Evolutionary conservation across 2,113 vertebrate species (phyloP), one percentile per base, ranked within the genome.

Genomic region (Nycticryphes semicollaris): DNA sequence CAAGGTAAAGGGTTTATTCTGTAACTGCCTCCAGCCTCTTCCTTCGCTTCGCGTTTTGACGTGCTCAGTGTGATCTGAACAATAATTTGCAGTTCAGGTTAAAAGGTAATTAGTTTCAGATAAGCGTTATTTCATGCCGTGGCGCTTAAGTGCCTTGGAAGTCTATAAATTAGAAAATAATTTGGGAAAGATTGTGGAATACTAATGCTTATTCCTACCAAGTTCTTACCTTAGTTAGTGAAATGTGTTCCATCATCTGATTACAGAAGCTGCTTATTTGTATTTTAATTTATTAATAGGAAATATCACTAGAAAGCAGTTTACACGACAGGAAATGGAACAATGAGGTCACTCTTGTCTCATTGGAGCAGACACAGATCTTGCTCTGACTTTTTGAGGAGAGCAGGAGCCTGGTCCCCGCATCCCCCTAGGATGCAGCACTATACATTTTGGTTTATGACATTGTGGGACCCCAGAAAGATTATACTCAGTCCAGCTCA

Each of bases 1-100:
- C 93, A 99, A 99, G 99, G 99, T 99, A 89, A 78, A 47, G 54
- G 45, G 18, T 39, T 91, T 39, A 0, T 35, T 45, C 84, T 59
- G 41, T 18, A 7, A 31, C 24, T 10, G 39, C 84, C 62, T 47
- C 15, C 8, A 43, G 23, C 51, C 43, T 41, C 17, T 31, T 33
- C 23, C 72, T 72, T 41, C 64, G 37, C 70, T 41, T 20, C 67
- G 50, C 33, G 14, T 14, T 39, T 73, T 25, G 54, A 30, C 7
- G 2, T 28, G 28, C 39, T 25, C 22, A 5, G n/a, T 50, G 69
- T 73, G 45, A 54, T 20, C 70, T 60, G 23, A 87, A n/a, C 41
- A n/a, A 6, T 14, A 33, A 41, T 39, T 68, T 37, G 35, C 51
- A 50, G 33, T 22, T 85, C 27, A 39, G 10, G 35, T 41, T 41